Conservation (phyloP, 2,113 vertebrate genomes). For the Heptranchias perlo region DNA sequence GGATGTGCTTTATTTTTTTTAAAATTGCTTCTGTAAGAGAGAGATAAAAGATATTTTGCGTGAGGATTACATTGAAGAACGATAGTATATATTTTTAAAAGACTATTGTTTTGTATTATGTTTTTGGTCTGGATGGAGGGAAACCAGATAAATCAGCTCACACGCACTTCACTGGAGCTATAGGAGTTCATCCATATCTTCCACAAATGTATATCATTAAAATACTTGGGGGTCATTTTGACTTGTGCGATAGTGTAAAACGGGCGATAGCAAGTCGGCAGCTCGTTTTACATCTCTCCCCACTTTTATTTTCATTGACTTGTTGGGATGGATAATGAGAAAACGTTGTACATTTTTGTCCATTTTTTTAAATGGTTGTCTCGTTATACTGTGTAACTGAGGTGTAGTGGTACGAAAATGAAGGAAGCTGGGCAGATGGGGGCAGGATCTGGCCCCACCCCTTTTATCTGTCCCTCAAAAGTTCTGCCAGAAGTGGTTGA, state of each 20-base stretch:
- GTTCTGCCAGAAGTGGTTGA: too few relatives aligned
- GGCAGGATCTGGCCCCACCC: too few relatives aligned
- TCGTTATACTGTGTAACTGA: not conserved
- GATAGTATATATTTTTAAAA: not conserved
- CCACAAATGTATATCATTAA: not conserved
- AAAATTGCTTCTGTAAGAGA: not conserved
- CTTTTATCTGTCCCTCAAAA: too few relatives aligned
- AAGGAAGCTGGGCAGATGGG: not conserved
- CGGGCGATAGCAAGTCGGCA: not conserved
- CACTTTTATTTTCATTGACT: not conserved
- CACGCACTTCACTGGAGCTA: not conserved
- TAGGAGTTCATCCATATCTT: not conserved
- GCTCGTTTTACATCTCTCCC: not conserved
- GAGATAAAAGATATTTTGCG: not conserved
- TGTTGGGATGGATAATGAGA: not conserved
- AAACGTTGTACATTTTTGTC: not conserved
- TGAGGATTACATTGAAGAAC: not conserved
- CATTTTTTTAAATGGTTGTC: not conserved
- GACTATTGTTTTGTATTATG: not conserved
- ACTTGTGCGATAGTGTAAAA: not conserved
- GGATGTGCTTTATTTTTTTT: not conserved
- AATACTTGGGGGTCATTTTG: not conserved
- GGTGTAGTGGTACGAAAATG: not conserved
- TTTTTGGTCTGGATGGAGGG: not conserved
- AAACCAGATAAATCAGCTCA: conserved; percentile 16